These are phyloP conservation scores for Archilochus colubris DNA, from an alignment of 2,113 vertebrate species.

Conservation along the genomic window DNA sequence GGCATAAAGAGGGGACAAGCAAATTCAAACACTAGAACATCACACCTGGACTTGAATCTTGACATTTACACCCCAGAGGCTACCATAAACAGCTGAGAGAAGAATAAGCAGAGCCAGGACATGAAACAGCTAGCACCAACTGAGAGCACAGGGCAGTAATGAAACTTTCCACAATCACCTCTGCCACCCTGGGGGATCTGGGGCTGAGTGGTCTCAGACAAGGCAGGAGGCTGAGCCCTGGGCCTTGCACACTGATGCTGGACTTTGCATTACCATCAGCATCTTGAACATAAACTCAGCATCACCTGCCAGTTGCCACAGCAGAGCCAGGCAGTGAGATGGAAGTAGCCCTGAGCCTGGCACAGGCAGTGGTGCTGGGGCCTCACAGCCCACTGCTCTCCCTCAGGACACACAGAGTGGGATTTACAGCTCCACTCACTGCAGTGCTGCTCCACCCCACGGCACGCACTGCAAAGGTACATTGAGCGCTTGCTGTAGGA, in stretches of 20 bases:
- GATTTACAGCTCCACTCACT: background rate
- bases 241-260: fast-evolving
- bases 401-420: fast-evolving
- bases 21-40: background rate
- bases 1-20: background rate
- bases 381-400: background rate
- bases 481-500: background rate
- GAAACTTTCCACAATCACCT: background rate
- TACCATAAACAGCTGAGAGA: background rate
- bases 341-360: background rate
- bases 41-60: background rate
- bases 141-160: background rate
- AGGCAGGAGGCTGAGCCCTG: background rate
- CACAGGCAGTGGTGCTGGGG: background rate
- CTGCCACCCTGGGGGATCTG: background rate
- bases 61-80: fast-evolving
- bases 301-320: fast-evolving
- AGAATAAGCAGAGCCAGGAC: fast-evolving
- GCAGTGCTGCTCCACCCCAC: background rate
- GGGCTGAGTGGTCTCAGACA: fast-evolving
- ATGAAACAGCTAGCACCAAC: fast-evolving
- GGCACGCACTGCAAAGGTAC: fast-evolving
- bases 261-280: background rate
- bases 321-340: fast-evolving
- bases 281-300: background rate